Evolutionary conservation across 2,888 invertebrate genomes (phyloP).

Genomic region (Megalurothrips usitatus): DNA sequence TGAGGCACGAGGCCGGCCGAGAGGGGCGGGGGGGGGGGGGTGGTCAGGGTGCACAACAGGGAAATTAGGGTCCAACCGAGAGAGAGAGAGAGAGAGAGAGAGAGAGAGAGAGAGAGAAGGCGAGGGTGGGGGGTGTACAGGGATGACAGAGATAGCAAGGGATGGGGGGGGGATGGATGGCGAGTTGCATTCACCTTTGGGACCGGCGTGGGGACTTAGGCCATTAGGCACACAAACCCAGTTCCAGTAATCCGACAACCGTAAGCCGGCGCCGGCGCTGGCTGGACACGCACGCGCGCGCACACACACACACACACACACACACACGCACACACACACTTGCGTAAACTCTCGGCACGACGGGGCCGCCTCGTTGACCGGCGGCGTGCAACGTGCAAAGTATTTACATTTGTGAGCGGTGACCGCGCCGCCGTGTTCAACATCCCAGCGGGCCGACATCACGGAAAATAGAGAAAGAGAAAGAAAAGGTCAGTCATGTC

Average conservation of each 20-base stretch:
- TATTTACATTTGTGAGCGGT: too few relatives aligned
- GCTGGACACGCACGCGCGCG: neutral
- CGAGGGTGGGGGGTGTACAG: neutral
- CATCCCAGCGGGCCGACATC: too few relatives aligned
- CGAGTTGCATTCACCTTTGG: conserved; percentile 8
- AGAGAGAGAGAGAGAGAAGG: neutral
- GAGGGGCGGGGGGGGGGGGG: too few relatives aligned
- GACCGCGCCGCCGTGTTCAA: too few relatives aligned
- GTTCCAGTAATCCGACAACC: neutral
- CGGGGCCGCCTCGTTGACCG: too few relatives aligned
- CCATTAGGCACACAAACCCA: conserved; percentile 19
- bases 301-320: neutral
- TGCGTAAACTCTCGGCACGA: too few relatives aligned
- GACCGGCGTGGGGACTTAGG: conserved; percentile 3
- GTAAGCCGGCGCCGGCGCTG: neutral
- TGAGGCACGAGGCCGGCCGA: neutral
- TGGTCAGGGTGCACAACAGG: too few relatives aligned
- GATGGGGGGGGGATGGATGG: neutral
- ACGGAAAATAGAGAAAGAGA: too few relatives aligned
- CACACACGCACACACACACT: neutral
- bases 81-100: too few relatives aligned
- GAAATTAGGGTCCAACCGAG: too few relatives aligned
- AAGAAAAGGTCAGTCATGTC: too few relatives aligned
- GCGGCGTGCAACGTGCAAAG: too few relatives aligned
- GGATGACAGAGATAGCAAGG: neutral